phyloP scores from a whole-genome alignment of 2,113 vertebrate species.

The Atlantisia rogersi region DNA sequence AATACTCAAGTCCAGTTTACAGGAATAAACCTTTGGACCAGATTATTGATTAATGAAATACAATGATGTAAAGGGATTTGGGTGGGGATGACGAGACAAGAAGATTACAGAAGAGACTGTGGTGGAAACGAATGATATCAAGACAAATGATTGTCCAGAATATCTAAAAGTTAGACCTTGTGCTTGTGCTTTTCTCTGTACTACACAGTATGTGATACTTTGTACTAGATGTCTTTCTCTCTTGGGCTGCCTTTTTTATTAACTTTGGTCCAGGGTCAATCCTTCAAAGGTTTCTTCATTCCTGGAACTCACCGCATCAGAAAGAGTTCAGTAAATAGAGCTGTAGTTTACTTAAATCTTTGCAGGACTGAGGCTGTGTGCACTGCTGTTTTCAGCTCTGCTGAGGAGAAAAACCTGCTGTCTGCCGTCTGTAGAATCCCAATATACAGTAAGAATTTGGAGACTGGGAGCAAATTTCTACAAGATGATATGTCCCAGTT shows the following conservation, averaged over 20 bases:
- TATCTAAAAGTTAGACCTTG: neutral
- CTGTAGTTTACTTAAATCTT: neutral
- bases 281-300: constrained; percentile 12
- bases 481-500: neutral
- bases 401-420: neutral
- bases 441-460: neutral
- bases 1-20: neutral
- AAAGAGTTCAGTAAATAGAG: neutral
- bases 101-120: neutral
- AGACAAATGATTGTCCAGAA: neutral
- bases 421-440: neutral
- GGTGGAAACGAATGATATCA: neutral
- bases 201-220: neutral
- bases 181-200: neutral
- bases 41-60: constrained; percentile 25
- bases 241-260: neutral
- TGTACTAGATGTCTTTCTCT: neutral
- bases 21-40: constrained; percentile 18
- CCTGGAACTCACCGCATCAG: neutral
- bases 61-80: neutral
- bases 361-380: neutral
- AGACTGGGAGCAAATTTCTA: neutral
- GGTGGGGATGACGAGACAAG: neutral
- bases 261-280: neutral
- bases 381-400: neutral